Base-by-base conservation (phyloP, 2,888 invertebrate genomes). In the Malacosoma neustria region DNA sequence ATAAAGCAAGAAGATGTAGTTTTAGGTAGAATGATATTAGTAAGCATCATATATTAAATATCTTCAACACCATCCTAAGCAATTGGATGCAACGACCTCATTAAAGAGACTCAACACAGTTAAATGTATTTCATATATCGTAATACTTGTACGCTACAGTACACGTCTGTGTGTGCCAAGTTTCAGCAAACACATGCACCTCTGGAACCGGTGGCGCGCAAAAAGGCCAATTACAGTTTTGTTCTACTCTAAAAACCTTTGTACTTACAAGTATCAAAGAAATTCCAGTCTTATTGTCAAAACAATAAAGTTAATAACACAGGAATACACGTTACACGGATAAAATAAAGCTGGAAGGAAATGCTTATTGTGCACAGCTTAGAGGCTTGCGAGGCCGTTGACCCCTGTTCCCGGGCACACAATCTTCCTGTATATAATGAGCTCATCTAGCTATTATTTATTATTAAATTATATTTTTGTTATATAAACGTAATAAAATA, bases 151-250 rank as follows among this genome's bases (percentile, higher is more conserved):
- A 9, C 22, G 30, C 15, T 22, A 7, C 12, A 22, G 15, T 4
- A 11, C 3, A 3, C 11, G 14, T 2, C 34, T 29, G 34, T 38
- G 14, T 34, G 38, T 38, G 34, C 22, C 13, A 33, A 14, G 36
- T 36, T 34, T 42, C 38, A 42, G 13, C 38, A 36, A 11, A 36
- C 35, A 38, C 52, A 52, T 52, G 48, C 47, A 50, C 49, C 55
- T 47, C 48, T 42, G 37, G 32, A 46, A 47, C 44, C 57, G 51
- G 39, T 51, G 61, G 57, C 50, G 59, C 66, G 63, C 51, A 54
- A 60, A 59, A 64, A 63, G 50, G 61, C 54, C 67, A 67, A 69
- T 68, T 63, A 62, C 61, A 54, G 39, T 54, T 49, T 43, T 53
- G 52, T 56, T 49, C 42, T 42, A 43, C 33, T 46, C 46, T 38